Conservation (phyloP, 2,797 vertebrate species). For the Tangara arthus region DNA sequence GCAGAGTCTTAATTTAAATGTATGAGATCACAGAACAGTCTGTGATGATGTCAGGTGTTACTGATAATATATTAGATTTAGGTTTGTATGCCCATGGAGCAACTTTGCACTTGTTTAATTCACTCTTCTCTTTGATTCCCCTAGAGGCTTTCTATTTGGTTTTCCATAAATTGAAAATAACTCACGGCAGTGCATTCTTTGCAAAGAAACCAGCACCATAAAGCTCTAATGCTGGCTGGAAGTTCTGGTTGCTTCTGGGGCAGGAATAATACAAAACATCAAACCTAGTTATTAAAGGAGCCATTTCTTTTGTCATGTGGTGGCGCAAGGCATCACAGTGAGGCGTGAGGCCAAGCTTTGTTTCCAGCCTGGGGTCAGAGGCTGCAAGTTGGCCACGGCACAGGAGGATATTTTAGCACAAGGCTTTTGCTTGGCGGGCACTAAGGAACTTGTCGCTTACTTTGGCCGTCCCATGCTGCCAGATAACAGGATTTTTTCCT, state of each 20-base stretch:
- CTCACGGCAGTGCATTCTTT: neutral
- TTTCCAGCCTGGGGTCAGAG: conserved; percentile 36
- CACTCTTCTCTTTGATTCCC: neutral
- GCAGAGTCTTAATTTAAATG: neutral
- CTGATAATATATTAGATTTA: neutral
- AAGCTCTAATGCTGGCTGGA: neutral
- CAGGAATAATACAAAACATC: neutral
- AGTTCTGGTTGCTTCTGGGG: neutral
- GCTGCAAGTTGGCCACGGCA: neutral
- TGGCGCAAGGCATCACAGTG: neutral
- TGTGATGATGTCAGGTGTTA: neutral
- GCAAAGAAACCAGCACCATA: neutral
- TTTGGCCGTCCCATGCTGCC: conserved; percentile 27
- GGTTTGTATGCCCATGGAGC: neutral
- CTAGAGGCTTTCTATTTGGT: neutral
- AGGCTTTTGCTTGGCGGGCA: conserved; percentile 23
- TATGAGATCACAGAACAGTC: neutral
- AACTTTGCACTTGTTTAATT: neutral
- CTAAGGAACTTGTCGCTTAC: conserved; percentile 34
- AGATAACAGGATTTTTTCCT: conserved; percentile 49
- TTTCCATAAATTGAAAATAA: neutral
- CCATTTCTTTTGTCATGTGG: neutral
- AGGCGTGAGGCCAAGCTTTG: neutral
- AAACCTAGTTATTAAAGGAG: neutral
- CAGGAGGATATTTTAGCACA: conserved; percentile 26